Evolutionary conservation across 1,140 invertebrate species (phyloP).

Genomic region (Palaemon carinicauda): DNA sequence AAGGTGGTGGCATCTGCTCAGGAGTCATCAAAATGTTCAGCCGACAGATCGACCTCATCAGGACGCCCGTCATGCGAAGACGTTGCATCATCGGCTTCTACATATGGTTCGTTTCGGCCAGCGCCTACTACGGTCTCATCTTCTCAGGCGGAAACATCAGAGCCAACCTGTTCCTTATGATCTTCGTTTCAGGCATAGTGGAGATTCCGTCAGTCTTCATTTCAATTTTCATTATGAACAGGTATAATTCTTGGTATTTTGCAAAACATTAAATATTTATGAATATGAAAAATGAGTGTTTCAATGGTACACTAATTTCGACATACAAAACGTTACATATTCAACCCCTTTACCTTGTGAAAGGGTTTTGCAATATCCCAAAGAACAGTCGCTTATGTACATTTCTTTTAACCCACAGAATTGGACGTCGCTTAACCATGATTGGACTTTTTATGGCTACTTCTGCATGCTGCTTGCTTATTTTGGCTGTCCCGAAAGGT

Average conservation of each 20-base stretch:
- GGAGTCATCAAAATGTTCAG: background rate
- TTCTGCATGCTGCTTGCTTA: background rate
- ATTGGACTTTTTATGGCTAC: background rate
- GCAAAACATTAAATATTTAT: too few species aligned
- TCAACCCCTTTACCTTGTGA: too few species aligned
- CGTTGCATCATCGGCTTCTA: constrained; percentile 79
- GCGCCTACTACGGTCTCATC: constrained; percentile 81
- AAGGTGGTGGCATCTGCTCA: background rate
- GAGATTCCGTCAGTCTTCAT: constrained; percentile 51
- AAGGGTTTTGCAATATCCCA: background rate
- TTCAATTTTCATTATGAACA: constrained; percentile 22
- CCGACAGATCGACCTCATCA: constrained; percentile 18
- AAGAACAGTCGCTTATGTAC: background rate
- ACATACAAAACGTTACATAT: too few species aligned
- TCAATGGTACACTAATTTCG: too few species aligned
- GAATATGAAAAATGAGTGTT: too few species aligned
- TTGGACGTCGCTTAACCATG: constrained; percentile 14
- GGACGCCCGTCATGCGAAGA: constrained; percentile 74
- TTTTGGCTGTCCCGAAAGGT: constrained; percentile 19
- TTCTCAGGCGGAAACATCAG: constrained; percentile 70
- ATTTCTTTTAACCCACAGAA: background rate
- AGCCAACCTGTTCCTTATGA: constrained; percentile 49
- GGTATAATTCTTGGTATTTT: background rate
- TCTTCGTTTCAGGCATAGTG: constrained; percentile 51
- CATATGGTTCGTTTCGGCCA: constrained; percentile 72